Evolutionary conservation across 2,113 vertebrate species (phyloP).

Genomic region (Cynoglossus semilaevis): DNA sequence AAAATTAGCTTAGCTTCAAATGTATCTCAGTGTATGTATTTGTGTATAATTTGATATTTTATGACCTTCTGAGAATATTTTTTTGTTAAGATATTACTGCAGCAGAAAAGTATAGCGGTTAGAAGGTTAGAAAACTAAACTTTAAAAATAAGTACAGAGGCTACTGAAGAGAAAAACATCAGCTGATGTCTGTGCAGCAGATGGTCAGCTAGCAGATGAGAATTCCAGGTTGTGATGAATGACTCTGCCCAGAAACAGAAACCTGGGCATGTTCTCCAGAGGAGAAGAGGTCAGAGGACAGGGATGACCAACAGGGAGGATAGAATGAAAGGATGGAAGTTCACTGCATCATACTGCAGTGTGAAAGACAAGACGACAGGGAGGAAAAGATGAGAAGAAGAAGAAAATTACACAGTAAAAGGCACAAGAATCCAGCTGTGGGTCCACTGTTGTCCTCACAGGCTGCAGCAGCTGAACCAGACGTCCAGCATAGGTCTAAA

Average conservation of each 20-base stretch:
- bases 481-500: too few species aligned
- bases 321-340: background rate
- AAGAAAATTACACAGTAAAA: too few species aligned
- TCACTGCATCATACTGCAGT: slow-evolving; percentile 1
- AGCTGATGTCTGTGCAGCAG: background rate
- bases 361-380: background rate
- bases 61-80: too few species aligned
- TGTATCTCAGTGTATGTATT: too few species aligned
- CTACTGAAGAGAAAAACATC: background rate
- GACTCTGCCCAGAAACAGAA: background rate
- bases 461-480: background rate
- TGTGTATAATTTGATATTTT: too few species aligned
- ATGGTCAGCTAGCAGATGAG: background rate
- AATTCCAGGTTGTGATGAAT: background rate
- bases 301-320: background rate
- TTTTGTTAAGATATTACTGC: too few species aligned
- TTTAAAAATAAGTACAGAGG: background rate
- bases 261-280: background rate
- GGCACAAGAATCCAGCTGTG: too few species aligned
- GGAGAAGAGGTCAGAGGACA: background rate
- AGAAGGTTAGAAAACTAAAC: too few species aligned
- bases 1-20: too few species aligned
- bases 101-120: too few species aligned
- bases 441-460: too few species aligned
- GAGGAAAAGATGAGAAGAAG: too few species aligned